phyloP scores from a whole-genome alignment of 2,113 vertebrate genomes.

The Hepsetus odoe region DNA sequence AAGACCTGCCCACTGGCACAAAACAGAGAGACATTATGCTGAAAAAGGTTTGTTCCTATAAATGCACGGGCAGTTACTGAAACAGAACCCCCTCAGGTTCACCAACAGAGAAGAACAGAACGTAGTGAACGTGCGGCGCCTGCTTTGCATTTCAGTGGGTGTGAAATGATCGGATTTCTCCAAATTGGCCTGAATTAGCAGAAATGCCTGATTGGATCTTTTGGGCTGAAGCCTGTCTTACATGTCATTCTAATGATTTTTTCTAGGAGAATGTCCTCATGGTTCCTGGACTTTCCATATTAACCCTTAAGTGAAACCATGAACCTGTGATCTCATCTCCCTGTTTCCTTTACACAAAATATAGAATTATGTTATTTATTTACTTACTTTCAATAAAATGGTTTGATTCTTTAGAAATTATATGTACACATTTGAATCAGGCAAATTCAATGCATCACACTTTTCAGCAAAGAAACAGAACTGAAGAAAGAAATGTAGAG shows the following conservation, averaged over 20 bases:
- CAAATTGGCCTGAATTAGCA: neutral
- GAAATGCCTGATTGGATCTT: neutral
- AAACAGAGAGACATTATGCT: neutral
- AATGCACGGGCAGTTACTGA: neutral
- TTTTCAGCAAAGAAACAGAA: no score
- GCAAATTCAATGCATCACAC: no score
- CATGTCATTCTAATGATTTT: neutral
- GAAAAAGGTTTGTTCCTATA: neutral
- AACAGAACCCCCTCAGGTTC: neutral
- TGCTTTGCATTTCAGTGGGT: neutral
- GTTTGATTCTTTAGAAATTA: no score
- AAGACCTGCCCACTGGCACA: neutral
- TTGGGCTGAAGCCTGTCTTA: neutral
- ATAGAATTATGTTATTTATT: no score
- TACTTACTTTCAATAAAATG: no score
- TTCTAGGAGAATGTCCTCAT: neutral
- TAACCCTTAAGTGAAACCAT: neutral
- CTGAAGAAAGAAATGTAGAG: no score
- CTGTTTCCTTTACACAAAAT: neutral
- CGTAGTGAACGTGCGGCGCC: neutral
- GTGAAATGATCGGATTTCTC: neutral
- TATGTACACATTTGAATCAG: no score
- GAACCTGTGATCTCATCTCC: neutral
- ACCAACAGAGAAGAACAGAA: neutral
- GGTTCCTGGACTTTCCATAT: neutral